Percentiles rank a stretch among this genome's conserved stretches.
These are phyloP conservation scores for Cepaea nemoralis DNA, from an alignment of 1,140 invertebrate species.

Conservation along the genomic window DNA sequence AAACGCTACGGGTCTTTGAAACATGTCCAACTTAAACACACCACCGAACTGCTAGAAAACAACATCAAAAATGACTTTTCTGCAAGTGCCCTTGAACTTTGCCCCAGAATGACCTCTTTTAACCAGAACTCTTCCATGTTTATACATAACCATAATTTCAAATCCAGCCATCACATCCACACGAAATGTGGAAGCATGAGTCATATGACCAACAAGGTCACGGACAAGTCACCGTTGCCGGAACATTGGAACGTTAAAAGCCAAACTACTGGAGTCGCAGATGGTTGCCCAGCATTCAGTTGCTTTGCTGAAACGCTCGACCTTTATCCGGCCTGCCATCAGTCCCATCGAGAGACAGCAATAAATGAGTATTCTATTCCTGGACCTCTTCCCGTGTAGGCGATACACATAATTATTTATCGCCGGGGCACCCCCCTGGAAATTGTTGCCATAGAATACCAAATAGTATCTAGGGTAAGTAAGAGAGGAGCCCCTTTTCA, in stretches of 20 bases:
- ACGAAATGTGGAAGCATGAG: neutral
- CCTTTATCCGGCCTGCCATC: neutral
- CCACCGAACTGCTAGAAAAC: neutral
- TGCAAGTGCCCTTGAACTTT: slow-evolving; percentile 8
- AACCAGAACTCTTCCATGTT: neutral
- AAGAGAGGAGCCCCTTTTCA: too few relatives aligned
- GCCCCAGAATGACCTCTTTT: neutral
- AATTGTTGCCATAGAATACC: too few relatives aligned
- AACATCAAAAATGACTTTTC: neutral
- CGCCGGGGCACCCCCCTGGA: too few relatives aligned
- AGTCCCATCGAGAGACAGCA: neutral
- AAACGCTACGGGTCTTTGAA: neutral
- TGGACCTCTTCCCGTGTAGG: too few relatives aligned
- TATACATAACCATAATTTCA: neutral
- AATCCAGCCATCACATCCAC: neutral
- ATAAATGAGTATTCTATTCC: neutral
- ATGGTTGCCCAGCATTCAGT: neutral
- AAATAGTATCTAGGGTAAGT: too few relatives aligned
- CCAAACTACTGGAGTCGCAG: neutral
- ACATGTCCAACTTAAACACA: too few relatives aligned
- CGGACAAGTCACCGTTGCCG: neutral
- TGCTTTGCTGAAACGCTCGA: neutral
- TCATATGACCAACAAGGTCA: slow-evolving; percentile 9
- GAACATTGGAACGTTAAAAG: neutral
- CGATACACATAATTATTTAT: too few relatives aligned